Evolutionary conservation across 1,140 invertebrate species (phyloP), one percentile per base, ranked within the genome.

Genomic region (Drosophila arizonae): DNA sequence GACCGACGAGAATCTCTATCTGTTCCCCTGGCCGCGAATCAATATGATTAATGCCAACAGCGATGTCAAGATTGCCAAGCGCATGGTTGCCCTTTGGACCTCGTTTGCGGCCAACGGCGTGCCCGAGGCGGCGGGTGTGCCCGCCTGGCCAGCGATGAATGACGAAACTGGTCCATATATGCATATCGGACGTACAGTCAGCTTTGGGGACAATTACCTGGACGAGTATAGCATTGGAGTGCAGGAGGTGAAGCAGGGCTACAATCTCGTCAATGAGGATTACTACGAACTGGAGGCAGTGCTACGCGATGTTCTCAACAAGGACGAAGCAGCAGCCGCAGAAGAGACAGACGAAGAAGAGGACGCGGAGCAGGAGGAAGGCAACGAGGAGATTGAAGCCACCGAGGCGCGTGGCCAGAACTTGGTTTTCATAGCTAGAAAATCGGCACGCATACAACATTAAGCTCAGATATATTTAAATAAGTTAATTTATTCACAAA

Each of bases 1-100:
- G 33, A 91, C 90, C 48, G 90, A 92, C 43, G 91, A 92, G 48
- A 91, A 91, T 62, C 76, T 92, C n/a, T 92, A 92, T 46, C 62
- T 92, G n/a, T 92, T 92, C 68, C 91, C 90, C n/a, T 91, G 91
- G 91, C 91, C 91, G 0, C 71, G 81, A 4, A 63, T 79, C 54
- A 61, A 75, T 6, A 28, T 71, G 17, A 50, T 90, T 0, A 86
- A 91, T 36, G 64, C 87, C 21, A 84, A 84, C 45, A 76, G 80
- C 1, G 91, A 92, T 46, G 56, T 90, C 13, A 91, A 90, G 75
- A 60, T 92, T 11, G 90, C 90, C 28, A 69, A 84, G 24, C 81
- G 81, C 10, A 81, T 92, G 88, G 78, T 90, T 2, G 63, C 74
- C 4, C 76, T 91, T 1, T 92, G 91, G 91, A 90, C 90, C 11